Conservation (phyloP, 2,797 vertebrate genomes). For the Sebastes nivosus region DNA sequence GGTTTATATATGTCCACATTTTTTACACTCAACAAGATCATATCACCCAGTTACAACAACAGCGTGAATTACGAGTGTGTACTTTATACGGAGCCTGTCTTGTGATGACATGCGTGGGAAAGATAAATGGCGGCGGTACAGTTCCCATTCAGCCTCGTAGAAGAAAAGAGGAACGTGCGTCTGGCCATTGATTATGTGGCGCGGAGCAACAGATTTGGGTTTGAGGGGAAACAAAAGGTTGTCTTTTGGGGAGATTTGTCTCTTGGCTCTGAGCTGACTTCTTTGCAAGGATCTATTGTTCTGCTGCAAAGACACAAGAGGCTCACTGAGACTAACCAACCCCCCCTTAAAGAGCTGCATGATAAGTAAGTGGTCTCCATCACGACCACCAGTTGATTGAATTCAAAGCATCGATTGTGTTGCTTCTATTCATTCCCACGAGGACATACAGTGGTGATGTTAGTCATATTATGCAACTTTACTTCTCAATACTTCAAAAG, state of each 20-base stretch:
- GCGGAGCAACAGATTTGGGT: constrained; percentile 58
- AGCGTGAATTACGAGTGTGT: constrained; percentile 14
- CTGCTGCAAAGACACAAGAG: constrained; percentile 54
- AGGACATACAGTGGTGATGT: not conserved
- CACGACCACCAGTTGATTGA: constrained; percentile 40
- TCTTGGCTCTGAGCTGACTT: constrained; percentile 62
- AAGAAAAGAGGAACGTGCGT: constrained; percentile 42
- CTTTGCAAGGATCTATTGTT: constrained; percentile 66
- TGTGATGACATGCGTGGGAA: constrained; percentile 61
- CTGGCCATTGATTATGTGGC: constrained; percentile 72
- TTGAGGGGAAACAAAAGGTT: constrained; percentile 63
- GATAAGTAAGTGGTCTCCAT: constrained; percentile 51
- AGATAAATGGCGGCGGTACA: constrained; percentile 59
- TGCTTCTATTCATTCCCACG: constrained; percentile 13
- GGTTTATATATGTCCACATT: not conserved
- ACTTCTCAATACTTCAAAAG: not conserved
- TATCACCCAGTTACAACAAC: constrained; percentile 25
- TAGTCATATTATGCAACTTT: not conserved
- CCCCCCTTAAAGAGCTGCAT: constrained; percentile 37
- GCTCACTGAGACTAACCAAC: constrained; percentile 23
- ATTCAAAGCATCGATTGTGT: constrained; percentile 18
- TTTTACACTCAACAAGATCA: constrained; percentile 31
- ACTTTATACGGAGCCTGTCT: constrained; percentile 15
- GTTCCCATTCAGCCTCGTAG: constrained; percentile 48
- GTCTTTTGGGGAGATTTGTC: constrained; percentile 67